These are phyloP conservation scores for Margaritifera margaritifera DNA, from an alignment of 2,888 invertebrate species.

Conservation along the genomic window DNA sequence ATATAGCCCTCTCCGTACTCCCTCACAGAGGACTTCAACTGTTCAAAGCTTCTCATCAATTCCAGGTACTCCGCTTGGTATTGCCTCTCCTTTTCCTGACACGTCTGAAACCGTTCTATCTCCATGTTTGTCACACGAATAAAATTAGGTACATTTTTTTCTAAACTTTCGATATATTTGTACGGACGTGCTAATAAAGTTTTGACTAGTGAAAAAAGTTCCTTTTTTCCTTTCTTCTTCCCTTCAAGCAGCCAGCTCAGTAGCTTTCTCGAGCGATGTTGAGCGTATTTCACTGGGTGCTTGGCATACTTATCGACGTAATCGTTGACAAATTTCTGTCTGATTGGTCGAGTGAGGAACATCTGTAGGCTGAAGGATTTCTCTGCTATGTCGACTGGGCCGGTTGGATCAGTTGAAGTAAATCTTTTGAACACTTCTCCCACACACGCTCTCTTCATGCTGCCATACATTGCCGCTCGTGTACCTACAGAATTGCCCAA, in stretches of 20 bases:
- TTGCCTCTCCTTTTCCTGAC: slow-evolving; percentile 32
- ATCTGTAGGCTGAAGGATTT: slow-evolving; percentile 3
- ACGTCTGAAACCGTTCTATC: slow-evolving; percentile 44
- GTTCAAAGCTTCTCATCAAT: slow-evolving; percentile 42
- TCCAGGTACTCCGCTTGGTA: slow-evolving; percentile 34
- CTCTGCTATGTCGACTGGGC: background rate
- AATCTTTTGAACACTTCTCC: too few species aligned
- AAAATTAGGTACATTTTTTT: slow-evolving; percentile 46
- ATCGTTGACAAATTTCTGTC: slow-evolving; percentile 21
- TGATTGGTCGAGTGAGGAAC: slow-evolving; percentile 14
- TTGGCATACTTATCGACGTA: slow-evolving; percentile 27
- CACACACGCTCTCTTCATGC: slow-evolving; percentile 6
- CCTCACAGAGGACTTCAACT: slow-evolving; percentile 37
- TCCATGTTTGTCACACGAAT: slow-evolving; percentile 47
- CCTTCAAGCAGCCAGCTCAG: slow-evolving; percentile 25
- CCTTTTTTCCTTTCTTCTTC: slow-evolving; percentile 34
- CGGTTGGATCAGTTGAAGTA: too few species aligned
- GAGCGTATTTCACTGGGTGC: slow-evolving; percentile 27
- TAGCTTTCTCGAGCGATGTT: slow-evolving; percentile 33
- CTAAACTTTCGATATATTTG: slow-evolving; percentile 29
- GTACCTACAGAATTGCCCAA: too few species aligned
- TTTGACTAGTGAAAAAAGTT: slow-evolving; percentile 26
- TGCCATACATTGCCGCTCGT: background rate
- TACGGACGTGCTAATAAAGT: slow-evolving; percentile 35
- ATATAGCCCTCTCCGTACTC: slow-evolving; percentile 41